Conservation (phyloP, 2,888 invertebrate genomes). For the Capitulum mitella region DNA sequence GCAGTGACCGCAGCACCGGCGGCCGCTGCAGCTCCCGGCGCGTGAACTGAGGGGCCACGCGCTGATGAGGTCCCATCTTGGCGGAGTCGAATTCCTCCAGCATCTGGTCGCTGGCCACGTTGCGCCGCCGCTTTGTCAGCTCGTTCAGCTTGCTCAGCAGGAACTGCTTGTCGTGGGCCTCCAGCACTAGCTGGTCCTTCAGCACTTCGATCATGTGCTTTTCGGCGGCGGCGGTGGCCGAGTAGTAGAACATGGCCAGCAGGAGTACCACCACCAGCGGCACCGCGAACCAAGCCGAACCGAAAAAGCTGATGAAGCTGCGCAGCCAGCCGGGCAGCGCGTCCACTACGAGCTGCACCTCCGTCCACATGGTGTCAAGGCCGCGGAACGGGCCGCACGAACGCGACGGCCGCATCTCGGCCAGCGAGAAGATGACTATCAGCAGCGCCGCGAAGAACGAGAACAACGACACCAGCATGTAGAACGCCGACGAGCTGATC, state of each 20-base stretch:
- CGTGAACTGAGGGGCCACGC: neutral
- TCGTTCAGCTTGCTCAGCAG: conserved; percentile 59
- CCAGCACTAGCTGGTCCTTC: conserved; percentile 72
- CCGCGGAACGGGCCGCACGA: conserved; percentile 75
- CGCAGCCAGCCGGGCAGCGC: conserved; percentile 56
- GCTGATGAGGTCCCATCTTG: neutral
- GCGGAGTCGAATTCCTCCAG: neutral
- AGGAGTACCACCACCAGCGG: conserved; percentile 64
- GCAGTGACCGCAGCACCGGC: neutral
- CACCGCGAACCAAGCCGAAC: conserved; percentile 69
- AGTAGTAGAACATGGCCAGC: conserved; percentile 70
- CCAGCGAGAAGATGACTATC: conserved; percentile 65
- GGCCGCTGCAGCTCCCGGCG: neutral
- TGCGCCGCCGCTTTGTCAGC: conserved; percentile 23
- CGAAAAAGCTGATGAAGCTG: conserved; percentile 57
- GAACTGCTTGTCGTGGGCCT: conserved; percentile 86
- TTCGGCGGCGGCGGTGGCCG: conserved; percentile 71
- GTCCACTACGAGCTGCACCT: conserved; percentile 48
- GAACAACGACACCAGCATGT: conserved; percentile 70
- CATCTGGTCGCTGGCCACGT: neutral
- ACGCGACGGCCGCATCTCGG: conserved; percentile 55
- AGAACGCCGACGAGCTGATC: conserved; percentile 72
- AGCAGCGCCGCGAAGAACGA: conserved; percentile 64
- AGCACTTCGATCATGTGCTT: conserved; percentile 69
- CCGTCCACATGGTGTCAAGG: conserved; percentile 41